Evolutionary conservation across 1,140 invertebrate genomes (phyloP).

Genomic region (Drosophila repletoides): DNA sequence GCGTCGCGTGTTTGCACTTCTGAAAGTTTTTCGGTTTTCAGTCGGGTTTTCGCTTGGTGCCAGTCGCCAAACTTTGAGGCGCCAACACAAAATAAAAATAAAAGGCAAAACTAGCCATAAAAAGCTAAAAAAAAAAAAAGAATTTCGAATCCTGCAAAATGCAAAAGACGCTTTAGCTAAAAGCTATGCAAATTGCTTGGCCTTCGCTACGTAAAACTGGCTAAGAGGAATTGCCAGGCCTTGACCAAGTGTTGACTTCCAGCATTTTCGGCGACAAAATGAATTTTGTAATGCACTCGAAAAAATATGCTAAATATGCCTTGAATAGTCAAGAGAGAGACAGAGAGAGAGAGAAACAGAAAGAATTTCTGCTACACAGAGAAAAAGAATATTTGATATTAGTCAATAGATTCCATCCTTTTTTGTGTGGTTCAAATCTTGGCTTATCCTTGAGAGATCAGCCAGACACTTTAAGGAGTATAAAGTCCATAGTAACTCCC

Average conservation of each 20-base stretch:
- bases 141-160: constrained; percentile 29
- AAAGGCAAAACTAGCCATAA: constrained; percentile 34
- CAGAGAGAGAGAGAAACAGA: too few species aligned
- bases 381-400: too few species aligned
- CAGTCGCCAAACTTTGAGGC: constrained; percentile 60
- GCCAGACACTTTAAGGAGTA: too few species aligned
- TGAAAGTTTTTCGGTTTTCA: constrained; percentile 51
- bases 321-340: too few species aligned
- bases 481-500: too few species aligned
- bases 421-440: too few species aligned
- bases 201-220: too few species aligned
- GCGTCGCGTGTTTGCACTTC: constrained; percentile 42
- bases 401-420: background rate
- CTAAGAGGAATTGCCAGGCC: background rate
- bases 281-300: constrained; percentile 37
- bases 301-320: too few species aligned
- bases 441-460: too few species aligned
- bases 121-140: constrained; percentile 16
- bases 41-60: constrained; percentile 37
- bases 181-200: constrained; percentile 69
- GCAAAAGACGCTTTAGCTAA: constrained; percentile 45
- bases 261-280: constrained; percentile 36
- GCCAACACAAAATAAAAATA: too few species aligned
- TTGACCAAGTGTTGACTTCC: constrained; percentile 62
- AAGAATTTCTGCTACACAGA: too few species aligned